Evolutionary conservation across 2,888 invertebrate species (phyloP).

Genomic region (Neoitamus cyanurus): DNA sequence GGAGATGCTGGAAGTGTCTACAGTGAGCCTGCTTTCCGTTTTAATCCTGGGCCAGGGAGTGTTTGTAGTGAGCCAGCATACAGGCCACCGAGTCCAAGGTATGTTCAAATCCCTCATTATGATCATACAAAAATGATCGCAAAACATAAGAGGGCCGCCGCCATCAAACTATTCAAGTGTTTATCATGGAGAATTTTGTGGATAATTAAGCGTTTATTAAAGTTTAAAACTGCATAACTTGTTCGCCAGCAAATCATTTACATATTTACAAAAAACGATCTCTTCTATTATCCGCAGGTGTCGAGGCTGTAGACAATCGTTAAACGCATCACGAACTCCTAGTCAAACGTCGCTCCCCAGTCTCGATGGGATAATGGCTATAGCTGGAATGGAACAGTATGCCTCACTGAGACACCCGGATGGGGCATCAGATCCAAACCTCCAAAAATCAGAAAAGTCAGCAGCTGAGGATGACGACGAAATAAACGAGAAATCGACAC

Average conservation of each 20-base stretch:
- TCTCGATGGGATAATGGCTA: constrained; percentile 75
- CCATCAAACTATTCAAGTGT: no score
- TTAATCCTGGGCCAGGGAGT: constrained; percentile 75
- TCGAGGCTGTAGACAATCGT: constrained; percentile 58
- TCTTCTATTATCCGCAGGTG: constrained; percentile 46
- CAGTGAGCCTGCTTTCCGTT: constrained; percentile 66
- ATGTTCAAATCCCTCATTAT: constrained; percentile 53
- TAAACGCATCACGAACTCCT: constrained; percentile 61
- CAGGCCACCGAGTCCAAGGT: constrained; percentile 68
- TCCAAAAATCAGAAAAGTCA: constrained; percentile 63
- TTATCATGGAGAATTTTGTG: no score
- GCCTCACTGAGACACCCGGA: constrained; percentile 88
- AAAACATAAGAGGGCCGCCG: no score
- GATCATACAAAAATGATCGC: no score
- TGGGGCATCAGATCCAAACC: constrained; percentile 92
- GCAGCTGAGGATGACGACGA: constrained; percentile 62
- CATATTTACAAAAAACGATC: neutral
- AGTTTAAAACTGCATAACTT: no score
- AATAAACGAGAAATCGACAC: constrained; percentile 62
- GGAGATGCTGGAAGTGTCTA: constrained; percentile 66
- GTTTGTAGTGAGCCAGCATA: constrained; percentile 90
- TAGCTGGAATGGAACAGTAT: constrained; percentile 70
- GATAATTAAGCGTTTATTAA: neutral
- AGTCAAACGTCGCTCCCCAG: constrained; percentile 67
- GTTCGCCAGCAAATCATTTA: no score